Percentiles rank a stretch among this genome's conserved stretches.
Evolutionary conservation across 2,113 vertebrate species (phyloP).

Genomic region (Psophia crepitans): DNA sequence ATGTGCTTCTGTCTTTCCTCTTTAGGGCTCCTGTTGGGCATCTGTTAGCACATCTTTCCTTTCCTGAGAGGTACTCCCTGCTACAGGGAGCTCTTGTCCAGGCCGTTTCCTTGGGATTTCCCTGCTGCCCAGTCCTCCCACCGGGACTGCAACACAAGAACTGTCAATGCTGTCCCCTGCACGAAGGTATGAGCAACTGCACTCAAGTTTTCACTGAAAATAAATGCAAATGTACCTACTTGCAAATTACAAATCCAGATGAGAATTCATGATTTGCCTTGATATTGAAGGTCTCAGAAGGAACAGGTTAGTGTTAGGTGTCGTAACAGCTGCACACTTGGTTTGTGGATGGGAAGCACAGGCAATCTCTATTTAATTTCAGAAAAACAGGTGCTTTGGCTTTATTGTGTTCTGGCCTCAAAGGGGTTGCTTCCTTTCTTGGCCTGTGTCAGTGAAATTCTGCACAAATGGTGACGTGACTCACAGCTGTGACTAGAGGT

Average conservation of each 20-base stretch:
- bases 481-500: background rate
- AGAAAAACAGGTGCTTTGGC: background rate
- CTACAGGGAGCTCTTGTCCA: background rate
- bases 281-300: background rate
- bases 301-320: background rate
- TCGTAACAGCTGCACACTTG: accelerated
- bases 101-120: background rate
- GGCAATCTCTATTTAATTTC: background rate
- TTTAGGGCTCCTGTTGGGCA: background rate
- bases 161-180: background rate
- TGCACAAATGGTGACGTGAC: background rate
- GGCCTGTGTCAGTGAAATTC: background rate
- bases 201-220: background rate
- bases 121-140: background rate
- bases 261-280: background rate
- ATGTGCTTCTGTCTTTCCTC: background rate
- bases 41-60: background rate
- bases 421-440: background rate
- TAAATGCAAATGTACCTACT: background rate
- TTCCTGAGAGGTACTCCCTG: background rate
- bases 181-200: background rate
- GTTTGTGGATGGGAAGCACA: background rate
- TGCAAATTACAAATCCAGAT: background rate
- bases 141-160: background rate
- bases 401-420: background rate